These are phyloP conservation scores for Pontoporia blainvillei DNA, from an alignment of 2,113 vertebrate species.

Conservation along the genomic window DNA sequence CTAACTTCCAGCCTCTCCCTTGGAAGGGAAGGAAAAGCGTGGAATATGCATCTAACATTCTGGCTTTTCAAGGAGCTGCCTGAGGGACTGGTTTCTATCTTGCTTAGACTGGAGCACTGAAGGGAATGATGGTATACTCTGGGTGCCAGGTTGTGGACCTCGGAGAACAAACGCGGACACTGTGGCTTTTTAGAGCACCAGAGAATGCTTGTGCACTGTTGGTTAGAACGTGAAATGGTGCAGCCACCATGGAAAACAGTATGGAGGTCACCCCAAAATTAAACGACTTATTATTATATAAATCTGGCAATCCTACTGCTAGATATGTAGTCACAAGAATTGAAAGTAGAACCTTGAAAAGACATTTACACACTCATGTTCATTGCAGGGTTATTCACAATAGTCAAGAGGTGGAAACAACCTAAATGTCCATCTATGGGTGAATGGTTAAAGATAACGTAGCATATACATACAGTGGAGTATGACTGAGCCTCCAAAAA, in stretches of 20 bases:
- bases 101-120: not conserved
- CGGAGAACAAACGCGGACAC: not conserved
- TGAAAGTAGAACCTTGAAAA: too few species aligned
- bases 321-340: too few species aligned
- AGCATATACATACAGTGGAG: not conserved
- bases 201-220: not conserved
- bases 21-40: not conserved
- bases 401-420: not conserved
- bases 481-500: not conserved
- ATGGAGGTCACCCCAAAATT: not conserved
- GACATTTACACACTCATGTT: not conserved
- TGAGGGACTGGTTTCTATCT: not conserved
- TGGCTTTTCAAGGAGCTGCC: not conserved
- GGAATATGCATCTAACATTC: not conserved
- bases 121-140: not conserved
- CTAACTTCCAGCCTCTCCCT: not conserved
- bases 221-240: not conserved
- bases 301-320: too few species aligned
- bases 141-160: not conserved
- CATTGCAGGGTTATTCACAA: not conserved
- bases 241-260: not conserved
- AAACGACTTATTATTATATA: too few species aligned
- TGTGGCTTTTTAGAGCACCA: not conserved
- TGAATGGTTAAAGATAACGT: not conserved
- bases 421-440: not conserved